phyloP scores from a whole-genome alignment of 2,888 invertebrate genomes.

The Tenthredo amoena region DNA sequence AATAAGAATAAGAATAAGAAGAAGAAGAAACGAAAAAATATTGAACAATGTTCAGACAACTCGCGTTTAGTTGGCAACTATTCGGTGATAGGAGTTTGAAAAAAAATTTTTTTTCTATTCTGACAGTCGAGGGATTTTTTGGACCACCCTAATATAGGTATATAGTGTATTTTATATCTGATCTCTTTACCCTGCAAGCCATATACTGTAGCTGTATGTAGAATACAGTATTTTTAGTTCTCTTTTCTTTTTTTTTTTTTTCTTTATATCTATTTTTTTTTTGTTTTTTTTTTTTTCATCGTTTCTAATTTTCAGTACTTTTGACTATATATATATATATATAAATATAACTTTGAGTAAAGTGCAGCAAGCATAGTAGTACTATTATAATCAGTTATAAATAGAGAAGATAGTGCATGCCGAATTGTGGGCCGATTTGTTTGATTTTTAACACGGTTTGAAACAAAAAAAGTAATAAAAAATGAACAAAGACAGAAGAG shows the following conservation, averaged over 20 bases:
- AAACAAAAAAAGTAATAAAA: background rate
- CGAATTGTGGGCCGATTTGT: background rate
- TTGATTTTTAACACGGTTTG: background rate
- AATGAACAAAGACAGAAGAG: background rate
- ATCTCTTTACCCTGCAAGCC: background rate
- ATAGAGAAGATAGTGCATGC: background rate
- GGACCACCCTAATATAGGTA: conserved; percentile 1
- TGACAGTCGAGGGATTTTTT: background rate
- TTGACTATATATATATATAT: background rate
- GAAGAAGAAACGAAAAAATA: background rate
- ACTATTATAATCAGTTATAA: background rate
- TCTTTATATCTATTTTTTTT: background rate
- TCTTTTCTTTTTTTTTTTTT: conserved; percentile 20
- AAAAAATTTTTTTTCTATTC: too few species aligned
- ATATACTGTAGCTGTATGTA: conserved; percentile 28
- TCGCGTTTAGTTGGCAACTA: background rate
- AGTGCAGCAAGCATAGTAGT: conserved; percentile 8
- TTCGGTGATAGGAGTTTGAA: background rate
- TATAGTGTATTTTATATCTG: conserved; percentile 10
- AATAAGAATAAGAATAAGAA: too few species aligned
- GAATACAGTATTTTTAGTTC: background rate
- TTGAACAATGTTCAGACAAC: background rate
- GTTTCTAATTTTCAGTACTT: background rate
- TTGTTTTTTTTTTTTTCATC: background rate
- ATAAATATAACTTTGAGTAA: conserved; percentile 6